Evolutionary conservation across 2,888 invertebrate genomes (phyloP).

Genomic region (Griposia aprilina): DNA sequence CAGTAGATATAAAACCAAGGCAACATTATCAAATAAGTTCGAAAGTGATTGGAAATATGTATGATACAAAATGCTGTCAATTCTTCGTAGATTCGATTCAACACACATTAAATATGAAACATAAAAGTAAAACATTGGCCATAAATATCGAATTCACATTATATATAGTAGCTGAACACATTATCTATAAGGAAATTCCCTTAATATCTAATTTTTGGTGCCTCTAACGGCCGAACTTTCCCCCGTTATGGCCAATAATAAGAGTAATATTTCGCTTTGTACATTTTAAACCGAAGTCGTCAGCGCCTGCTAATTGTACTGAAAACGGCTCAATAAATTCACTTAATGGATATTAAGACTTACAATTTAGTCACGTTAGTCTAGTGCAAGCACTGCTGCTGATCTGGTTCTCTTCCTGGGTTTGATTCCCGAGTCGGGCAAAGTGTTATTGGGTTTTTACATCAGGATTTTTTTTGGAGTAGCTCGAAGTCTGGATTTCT

Average conservation of each 20-base stretch:
- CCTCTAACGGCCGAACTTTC: conserved; percentile 77
- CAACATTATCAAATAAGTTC: conserved; percentile 10
- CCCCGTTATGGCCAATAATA: conserved; percentile 74
- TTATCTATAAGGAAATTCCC: conserved; percentile 72
- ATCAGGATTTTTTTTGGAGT: neutral
- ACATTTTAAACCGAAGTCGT: neutral
- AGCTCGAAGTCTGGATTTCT: neutral
- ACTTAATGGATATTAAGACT: neutral
- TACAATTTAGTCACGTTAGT: neutral
- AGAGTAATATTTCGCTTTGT: conserved; percentile 16
- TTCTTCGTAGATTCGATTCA: conserved; percentile 20
- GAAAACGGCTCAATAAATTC: neutral
- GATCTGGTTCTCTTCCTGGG: no score
- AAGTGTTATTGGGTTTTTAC: neutral
- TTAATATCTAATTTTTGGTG: conserved; percentile 78
- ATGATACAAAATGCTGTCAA: conserved; percentile 23
- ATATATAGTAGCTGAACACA: conserved; percentile 54
- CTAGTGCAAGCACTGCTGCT: no score
- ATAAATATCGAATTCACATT: conserved; percentile 63
- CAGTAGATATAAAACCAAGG: neutral
- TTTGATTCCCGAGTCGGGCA: no score
- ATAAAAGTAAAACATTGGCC: conserved; percentile 56
- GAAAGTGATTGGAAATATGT: conserved; percentile 4
- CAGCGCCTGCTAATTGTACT: neutral
- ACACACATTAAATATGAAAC: conserved; percentile 52